Conservation (phyloP, 64 coral and sea anemone species). For the Acropora yongei region DNA sequence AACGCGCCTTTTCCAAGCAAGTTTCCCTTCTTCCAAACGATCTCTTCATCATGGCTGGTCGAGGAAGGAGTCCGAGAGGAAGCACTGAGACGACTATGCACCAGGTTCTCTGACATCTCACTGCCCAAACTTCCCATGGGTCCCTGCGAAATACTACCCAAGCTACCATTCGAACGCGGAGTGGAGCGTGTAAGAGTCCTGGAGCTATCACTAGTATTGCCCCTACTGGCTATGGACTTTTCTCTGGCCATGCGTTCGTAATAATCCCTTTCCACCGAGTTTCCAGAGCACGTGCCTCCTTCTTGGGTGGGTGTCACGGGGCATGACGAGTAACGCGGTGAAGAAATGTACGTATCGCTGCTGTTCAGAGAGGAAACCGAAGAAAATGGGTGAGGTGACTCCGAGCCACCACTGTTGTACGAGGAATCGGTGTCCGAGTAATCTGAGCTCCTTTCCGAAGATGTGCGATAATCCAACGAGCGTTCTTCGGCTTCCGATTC, state of each 20-base stretch:
- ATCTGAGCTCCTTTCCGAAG: conserved; percentile 25
- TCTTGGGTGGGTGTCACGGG: conserved; percentile 48
- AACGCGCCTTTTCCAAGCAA: conserved; percentile 92
- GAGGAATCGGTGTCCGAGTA: conserved; percentile 88
- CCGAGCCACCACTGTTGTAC: conserved; percentile 80
- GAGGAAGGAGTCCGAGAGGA: conserved; percentile 55
- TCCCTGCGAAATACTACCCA: conserved; percentile 51
- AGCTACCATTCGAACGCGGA: conserved; percentile 42
- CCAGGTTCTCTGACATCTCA: conserved; percentile 41
- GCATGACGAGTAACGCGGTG: conserved; percentile 44
- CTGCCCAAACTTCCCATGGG: conserved; percentile 59
- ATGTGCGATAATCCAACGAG: not conserved
- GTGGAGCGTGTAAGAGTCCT: conserved; percentile 30
- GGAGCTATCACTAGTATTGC: conserved; percentile 64
- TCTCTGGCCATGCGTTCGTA: conserved; percentile 47
- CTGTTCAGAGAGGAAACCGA: conserved; percentile 61
- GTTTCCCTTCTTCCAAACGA: conserved; percentile 95
- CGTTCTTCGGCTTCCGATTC: not conserved
- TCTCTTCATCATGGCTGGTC: conserved; percentile 86
- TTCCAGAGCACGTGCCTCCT: conserved; percentile 41
- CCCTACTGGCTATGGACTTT: conserved; percentile 4
- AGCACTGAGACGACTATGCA: conserved; percentile 74
- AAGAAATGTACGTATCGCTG: conserved; percentile 76
- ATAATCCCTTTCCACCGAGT: conserved; percentile 60
- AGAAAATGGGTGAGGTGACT: conserved; percentile 59